These are phyloP conservation scores for Montipora efflorescens DNA, from an alignment of 64 coral and sea anemone species.

Conservation along the genomic window DNA sequence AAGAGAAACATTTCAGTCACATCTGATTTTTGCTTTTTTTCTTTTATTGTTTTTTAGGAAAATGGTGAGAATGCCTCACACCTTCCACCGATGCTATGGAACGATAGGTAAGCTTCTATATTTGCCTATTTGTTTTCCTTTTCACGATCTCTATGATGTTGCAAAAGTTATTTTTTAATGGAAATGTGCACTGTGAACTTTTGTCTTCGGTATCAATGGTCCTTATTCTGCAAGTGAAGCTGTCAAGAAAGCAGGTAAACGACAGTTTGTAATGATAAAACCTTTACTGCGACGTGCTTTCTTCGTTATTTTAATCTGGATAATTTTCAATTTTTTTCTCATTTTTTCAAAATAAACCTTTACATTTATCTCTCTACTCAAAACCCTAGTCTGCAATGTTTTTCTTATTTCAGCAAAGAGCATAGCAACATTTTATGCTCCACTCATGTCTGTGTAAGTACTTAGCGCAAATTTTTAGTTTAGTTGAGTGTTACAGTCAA, in stretches of 20 bases:
- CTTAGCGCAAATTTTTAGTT: background rate
- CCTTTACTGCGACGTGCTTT: background rate
- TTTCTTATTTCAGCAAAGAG: background rate
- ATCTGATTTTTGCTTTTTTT: background rate
- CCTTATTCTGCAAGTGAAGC: constrained; percentile 15
- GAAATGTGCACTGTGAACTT: background rate
- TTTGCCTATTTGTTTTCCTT: background rate
- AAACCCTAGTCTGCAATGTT: background rate
- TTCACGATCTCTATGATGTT: background rate
- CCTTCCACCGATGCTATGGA: background rate
- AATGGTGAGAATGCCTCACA: constrained; percentile 1
- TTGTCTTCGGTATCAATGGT: background rate
- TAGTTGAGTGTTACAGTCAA: background rate
- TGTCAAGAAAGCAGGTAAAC: constrained; percentile 9
- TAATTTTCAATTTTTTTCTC: background rate
- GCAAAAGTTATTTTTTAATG: background rate
- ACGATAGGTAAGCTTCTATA: background rate
- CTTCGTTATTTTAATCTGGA: background rate
- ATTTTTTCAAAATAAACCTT: background rate
- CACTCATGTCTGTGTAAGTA: constrained; percentile 2
- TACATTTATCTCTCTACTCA: background rate
- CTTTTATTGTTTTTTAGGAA: background rate
- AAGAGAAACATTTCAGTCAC: background rate
- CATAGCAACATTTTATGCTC: background rate
- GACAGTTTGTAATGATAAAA: background rate